Percentiles rank a stretch among this genome's conserved stretches.
These are phyloP conservation scores for Phymatocera aterrima DNA, from an alignment of 2,888 invertebrate species.

Conservation along the genomic window DNA sequence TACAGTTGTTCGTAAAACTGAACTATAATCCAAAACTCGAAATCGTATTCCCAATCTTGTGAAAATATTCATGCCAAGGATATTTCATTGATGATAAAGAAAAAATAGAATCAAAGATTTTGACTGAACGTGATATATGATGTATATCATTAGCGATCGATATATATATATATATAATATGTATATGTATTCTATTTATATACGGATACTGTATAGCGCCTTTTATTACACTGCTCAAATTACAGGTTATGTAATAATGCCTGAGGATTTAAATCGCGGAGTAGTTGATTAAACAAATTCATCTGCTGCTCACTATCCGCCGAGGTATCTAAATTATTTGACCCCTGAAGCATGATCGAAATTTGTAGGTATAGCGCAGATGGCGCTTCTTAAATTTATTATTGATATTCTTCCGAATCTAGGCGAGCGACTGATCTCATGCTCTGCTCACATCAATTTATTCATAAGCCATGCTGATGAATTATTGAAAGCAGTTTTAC, in stretches of 20 bases:
- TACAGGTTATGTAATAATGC: neutral
- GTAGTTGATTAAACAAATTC: neutral
- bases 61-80: neutral
- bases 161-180: too few relatives aligned
- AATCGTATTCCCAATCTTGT: too few relatives aligned
- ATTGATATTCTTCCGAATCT: too few relatives aligned
- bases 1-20: too few relatives aligned
- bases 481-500: too few relatives aligned
- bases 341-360: neutral
- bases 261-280: neutral
- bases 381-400: constrained; percentile 3
- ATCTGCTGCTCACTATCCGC: neutral
- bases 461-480: neutral
- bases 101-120: neutral
- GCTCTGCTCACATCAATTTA: neutral
- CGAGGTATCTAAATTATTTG: neutral
- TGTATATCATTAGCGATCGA: too few relatives aligned
- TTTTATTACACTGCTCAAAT: neutral
- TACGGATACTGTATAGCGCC: neutral
- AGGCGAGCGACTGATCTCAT: too few relatives aligned
- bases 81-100: neutral
- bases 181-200: too few relatives aligned
- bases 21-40: too few relatives aligned
- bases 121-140: neutral
- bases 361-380: too few relatives aligned